phyloP scores from a whole-genome alignment of 2,888 invertebrate species.

The Cataglyphis livida region DNA sequence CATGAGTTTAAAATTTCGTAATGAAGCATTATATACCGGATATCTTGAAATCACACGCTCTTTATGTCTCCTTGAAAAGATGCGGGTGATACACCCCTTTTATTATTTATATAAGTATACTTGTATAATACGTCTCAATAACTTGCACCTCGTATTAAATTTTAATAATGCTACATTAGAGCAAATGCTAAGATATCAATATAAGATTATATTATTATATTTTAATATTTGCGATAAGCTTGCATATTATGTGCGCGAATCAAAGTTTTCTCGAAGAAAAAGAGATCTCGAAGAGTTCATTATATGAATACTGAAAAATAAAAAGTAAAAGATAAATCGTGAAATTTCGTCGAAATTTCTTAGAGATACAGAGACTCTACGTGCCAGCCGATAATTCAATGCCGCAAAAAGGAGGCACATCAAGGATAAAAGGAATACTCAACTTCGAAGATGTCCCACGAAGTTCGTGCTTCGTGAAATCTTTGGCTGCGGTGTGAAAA shows the following conservation, averaged over 20 bases:
- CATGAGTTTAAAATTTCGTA: conserved; percentile 70
- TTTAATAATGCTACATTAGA: not conserved
- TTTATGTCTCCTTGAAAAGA: conserved; percentile 68
- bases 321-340: conserved; percentile 11
- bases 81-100: conserved; percentile 82
- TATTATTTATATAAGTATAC: conserved; percentile 53
- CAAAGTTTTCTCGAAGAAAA: not conserved
- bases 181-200: not conserved
- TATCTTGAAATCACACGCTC: conserved; percentile 59
- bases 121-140: not conserved
- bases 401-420: conserved; percentile 31
- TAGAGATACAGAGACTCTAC: not conserved
- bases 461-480: conserved; percentile 53
- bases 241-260: not conserved
- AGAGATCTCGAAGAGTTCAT: not conserved
- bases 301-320: not conserved
- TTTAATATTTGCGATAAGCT: not conserved
- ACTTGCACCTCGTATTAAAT: not conserved
- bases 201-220: not conserved
- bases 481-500: conserved; percentile 56
- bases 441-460: conserved; percentile 31
- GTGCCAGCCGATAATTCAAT: conserved; percentile 44
- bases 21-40: conserved; percentile 44
- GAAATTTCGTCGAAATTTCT: conserved; percentile 14
- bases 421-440: conserved; percentile 13